Percentiles rank a stretch among this genome's conserved stretches.
Evolutionary conservation across 1,140 invertebrate species (phyloP).

Genomic region (Drosophila novamexicana): DNA sequence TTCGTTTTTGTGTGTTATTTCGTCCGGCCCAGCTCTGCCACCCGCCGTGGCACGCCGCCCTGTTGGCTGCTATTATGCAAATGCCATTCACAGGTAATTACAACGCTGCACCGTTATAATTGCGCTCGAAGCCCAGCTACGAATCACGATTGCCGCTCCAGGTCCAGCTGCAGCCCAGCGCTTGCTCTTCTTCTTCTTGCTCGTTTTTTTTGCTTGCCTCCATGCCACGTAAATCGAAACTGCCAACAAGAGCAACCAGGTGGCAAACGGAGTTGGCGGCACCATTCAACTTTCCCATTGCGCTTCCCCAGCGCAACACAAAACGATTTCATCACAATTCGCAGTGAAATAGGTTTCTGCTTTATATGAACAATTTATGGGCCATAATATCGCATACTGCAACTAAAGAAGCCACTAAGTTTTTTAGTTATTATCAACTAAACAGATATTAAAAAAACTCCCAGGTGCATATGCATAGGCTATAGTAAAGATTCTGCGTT

Average conservation of each 20-base stretch:
- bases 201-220: conserved; percentile 13
- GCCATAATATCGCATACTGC: neutral
- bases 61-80: conserved; percentile 75
- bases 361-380: conserved; percentile 18
- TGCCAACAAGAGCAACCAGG: conserved; percentile 62
- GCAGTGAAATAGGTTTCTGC: conserved; percentile 12
- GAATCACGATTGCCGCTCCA: conserved; percentile 73
- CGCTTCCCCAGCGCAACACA: conserved; percentile 25
- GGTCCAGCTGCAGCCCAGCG: conserved; percentile 28
- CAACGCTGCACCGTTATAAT: conserved; percentile 84
- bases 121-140: conserved; percentile 81
- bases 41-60: conserved; percentile 25
- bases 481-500: too few relatives aligned
- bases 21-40: conserved; percentile 35
- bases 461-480: too few relatives aligned
- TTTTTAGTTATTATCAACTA: neutral
- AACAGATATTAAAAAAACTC: too few relatives aligned
- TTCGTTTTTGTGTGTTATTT: conserved; percentile 10
- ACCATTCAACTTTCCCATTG: conserved; percentile 55
- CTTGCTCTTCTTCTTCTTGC: conserved; percentile 3
- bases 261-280: conserved; percentile 42
- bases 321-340: conserved; percentile 29
- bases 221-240: conserved; percentile 56
- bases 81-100: conserved; percentile 83
- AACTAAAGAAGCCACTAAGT: neutral